Base-by-base conservation (phyloP, 2,888 invertebrate genomes). In the Peribatodes rhomboidaria region DNA sequence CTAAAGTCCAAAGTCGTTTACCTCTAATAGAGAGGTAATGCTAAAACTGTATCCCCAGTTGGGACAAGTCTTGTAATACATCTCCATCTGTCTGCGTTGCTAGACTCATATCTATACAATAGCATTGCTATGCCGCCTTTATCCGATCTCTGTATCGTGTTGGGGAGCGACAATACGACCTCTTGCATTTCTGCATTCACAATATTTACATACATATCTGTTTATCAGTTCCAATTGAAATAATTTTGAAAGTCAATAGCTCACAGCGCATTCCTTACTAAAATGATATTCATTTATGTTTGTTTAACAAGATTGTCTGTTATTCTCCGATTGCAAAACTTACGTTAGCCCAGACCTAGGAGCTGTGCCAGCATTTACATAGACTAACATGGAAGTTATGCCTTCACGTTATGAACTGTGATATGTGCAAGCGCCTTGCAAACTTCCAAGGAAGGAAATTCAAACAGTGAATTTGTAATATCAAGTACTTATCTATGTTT, bases 401-500 rank as follows among this genome's bases (percentile, higher is more conserved):
- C 63, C 63, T 63, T 63, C 61, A 67, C 54, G 52, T 54, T 67
- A 60, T 65, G 58, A 61, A 61, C 60, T 49, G 54, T 67, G 67
- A 71, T 71, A 72, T 69, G 68, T 68, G 68, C 57, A 70, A 63
- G 68, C 67, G 63, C 67, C 67, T 62, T 50, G 64, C 67, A 39
- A 68, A 69, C 66, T 69, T 50, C 54, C 42, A 57, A 50, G 55
- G 64, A 57, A 50, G 55, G 64, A 62, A 64, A 65, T 67, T 54
- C 61, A 57, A 64, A 57, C 52, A 69, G 61, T 68, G 64, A 67
- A 68, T 70, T 71, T 71, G 68, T 71, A 71, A 69, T 62, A 67
- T 70, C 69, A 72, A 62, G 67, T 70, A 68, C 65, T 71, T 73
- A 69, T 71, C 69, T 71, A 61, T 72, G 72, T 77, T 76, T 74